A percentile compares a stretch with the other conserved stretches of the same genome.
Evolutionary conservation across 2,113 vertebrate species (phyloP).

Genomic region (Campylorhamphus procurvoides): DNA sequence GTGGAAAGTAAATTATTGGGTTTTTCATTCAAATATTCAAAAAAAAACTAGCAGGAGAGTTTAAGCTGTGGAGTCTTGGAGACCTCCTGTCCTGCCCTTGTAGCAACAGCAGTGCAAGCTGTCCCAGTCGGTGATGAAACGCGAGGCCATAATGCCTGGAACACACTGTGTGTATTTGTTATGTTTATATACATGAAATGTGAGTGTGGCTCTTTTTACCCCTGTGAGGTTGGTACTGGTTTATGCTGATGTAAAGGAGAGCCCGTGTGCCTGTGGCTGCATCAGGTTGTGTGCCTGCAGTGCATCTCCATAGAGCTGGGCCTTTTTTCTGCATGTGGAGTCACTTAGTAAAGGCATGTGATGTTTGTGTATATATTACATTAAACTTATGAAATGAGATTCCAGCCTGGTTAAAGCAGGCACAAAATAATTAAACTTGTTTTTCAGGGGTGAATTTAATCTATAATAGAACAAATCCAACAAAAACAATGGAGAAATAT

Average conservation of each 20-base stretch:
- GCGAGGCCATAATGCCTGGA: background rate
- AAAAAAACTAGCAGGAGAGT: background rate
- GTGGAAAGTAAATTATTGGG: background rate
- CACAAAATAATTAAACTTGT: background rate
- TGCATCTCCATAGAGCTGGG: background rate
- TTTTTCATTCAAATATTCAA: background rate
- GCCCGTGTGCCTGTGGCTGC: background rate
- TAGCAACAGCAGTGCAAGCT: background rate
- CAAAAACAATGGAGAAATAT: background rate
- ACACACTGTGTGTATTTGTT: background rate
- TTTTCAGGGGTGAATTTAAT: background rate
- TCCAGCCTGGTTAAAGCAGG: background rate
- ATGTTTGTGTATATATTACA: background rate
- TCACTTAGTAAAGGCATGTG: background rate
- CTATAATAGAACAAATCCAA: background rate
- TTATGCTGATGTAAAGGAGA: background rate
- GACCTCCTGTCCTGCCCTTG: background rate
- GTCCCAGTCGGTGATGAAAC: background rate
- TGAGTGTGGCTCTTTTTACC: rapidly evolving
- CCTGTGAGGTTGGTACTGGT: background rate
- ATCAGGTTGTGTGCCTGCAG: background rate
- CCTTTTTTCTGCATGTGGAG: background rate
- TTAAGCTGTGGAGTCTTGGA: background rate
- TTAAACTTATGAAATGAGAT: background rate
- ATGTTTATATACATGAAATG: background rate